Base-by-base conservation (phyloP, 53 echinoderm and acorn worm genomes). In the Holothuria scabra region DNA sequence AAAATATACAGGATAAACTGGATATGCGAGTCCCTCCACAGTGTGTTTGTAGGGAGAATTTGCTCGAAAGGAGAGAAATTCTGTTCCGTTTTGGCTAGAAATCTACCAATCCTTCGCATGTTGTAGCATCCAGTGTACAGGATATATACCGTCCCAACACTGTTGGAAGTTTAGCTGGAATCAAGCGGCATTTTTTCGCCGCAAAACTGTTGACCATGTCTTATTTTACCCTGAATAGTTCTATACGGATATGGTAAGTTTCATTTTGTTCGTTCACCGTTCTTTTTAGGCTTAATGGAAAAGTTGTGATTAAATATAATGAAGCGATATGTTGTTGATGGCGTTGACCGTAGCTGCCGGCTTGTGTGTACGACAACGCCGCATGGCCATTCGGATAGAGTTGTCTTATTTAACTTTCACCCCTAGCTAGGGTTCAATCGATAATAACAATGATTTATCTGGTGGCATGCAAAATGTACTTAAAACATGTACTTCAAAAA, bases 231-330 rank as follows among this genome's bases (percentile, higher is more conserved):
- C 44, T 69, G 69, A 69, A 33, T n/a, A 69, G 69, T 35, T 69
- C 69, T 69, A 69, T 69, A 69, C 30, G 69, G 69, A 69, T 69
- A 20, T 69, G 69, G 69, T 69, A 37, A 69, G 69, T 69, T 69
- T 6, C 66, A 65, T 65, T 11, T 65, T 14, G 18, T 14, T 52
- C 52, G 14, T 52, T 52, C 52, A 16, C 18, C 16, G 14, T 52
- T 52, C 52, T 14, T 52, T n/a, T 52, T 18, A 52, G 1, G 0
- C 1, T 14, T 52, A 52, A 16, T 52, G 52, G 18, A 2, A 18
- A 0, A 52, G 52, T 52, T 16, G 14, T 9, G 52, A 16, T 52
- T 16, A 16, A 52, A 52, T 52, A 16, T 6, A 52, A 52, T 2
- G 52, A 52, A 18, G 52, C 52, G 52, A 52, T 52, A 16, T 52